Conservation (phyloP, 2,888 invertebrate genomes). For the Aquatica leii region DNA sequence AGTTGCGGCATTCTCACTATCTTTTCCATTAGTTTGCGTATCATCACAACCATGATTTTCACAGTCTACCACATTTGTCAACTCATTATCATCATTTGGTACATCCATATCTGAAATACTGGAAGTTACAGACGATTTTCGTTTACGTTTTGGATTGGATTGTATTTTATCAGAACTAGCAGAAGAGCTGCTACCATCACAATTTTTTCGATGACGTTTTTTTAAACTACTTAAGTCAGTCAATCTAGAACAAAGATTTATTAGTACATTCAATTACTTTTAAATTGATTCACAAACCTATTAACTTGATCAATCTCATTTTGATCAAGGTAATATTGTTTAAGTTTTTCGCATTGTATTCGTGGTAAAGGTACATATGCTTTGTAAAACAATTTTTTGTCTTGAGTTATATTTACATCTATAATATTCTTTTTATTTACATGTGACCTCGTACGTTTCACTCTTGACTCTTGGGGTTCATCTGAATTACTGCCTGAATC, state of each 20-base stretch:
- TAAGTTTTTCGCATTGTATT: conserved; percentile 49
- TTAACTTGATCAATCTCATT: conserved; percentile 44
- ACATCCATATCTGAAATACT: too few relatives aligned
- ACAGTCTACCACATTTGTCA: too few relatives aligned
- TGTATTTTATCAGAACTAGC: too few relatives aligned
- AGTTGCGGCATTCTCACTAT: too few relatives aligned
- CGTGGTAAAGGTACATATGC: conserved; percentile 49
- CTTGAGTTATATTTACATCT: conserved; percentile 17
- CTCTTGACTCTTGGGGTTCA: background rate
- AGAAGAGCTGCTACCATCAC: too few relatives aligned
- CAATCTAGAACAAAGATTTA: conserved; percentile 31
- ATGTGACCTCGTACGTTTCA: background rate
- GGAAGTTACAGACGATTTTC: too few relatives aligned
- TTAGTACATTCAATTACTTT: conserved; percentile 13
- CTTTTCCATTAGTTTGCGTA: too few relatives aligned
- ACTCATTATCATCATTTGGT: too few relatives aligned
- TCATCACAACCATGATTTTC: too few relatives aligned
- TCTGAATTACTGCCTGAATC: conserved; percentile 5
- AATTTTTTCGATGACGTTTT: conserved; percentile 27
- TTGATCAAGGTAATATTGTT: conserved; percentile 48
- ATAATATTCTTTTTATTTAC: background rate
- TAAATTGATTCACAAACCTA: conserved; percentile 35
- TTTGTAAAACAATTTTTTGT: conserved; percentile 46
- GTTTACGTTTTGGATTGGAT: too few relatives aligned
- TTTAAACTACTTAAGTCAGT: conserved; percentile 39